Conservation (phyloP, 2,888 invertebrate species). For the Brachypterus glaber region DNA sequence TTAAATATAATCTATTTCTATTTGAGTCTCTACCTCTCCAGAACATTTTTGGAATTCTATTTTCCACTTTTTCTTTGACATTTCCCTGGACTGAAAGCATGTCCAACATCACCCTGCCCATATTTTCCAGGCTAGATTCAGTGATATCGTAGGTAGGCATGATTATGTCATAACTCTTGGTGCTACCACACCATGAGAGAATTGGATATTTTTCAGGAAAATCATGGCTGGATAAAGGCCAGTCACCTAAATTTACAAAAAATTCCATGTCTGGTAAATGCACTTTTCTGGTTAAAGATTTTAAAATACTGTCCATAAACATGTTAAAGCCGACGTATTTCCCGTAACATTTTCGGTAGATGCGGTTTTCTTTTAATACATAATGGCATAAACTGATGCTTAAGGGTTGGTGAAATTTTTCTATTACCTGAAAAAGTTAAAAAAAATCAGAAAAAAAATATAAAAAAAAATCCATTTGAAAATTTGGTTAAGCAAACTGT, state of each 20-base stretch:
- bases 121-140: constrained; percentile 83
- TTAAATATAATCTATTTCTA: constrained; percentile 71
- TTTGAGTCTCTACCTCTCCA: constrained; percentile 92
- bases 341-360: constrained; percentile 85
- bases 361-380: constrained; percentile 68
- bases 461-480: too few relatives aligned
- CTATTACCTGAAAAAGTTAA: constrained; percentile 39
- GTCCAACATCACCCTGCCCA: constrained; percentile 84
- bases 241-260: constrained; percentile 89
- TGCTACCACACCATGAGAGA: constrained; percentile 95
- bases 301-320: constrained; percentile 82
- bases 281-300: constrained; percentile 74
- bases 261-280: constrained; percentile 79
- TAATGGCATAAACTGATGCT: constrained; percentile 87
- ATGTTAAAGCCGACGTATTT: constrained; percentile 93
- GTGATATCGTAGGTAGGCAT: constrained; percentile 94
- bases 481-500: too few relatives aligned
- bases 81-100: constrained; percentile 84
- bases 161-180: constrained; percentile 75
- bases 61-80: constrained; percentile 58
- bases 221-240: constrained; percentile 64
- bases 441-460: too few relatives aligned
- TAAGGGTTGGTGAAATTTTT: constrained; percentile 66
- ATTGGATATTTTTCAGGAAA: constrained; percentile 58
- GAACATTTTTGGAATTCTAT: constrained; percentile 66